Conservation (phyloP, 2,888 invertebrate species). For the Sphecodes monilicornis region DNA sequence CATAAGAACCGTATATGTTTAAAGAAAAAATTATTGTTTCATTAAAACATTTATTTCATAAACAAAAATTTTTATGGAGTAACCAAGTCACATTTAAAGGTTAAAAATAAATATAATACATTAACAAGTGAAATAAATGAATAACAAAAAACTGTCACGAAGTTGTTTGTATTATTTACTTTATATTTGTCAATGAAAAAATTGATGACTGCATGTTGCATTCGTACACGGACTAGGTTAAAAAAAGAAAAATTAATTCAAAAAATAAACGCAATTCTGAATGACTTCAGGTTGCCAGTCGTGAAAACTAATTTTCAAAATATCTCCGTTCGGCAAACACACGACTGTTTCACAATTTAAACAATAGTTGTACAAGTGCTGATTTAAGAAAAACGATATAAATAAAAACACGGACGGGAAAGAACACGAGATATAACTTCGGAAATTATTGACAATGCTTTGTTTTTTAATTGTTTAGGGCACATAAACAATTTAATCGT, state of each 20-base stretch:
- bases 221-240: slow-evolving; percentile 9
- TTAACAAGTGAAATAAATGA: not conserved
- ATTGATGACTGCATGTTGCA: not conserved
- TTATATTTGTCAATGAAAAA: not conserved
- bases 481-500: slow-evolving; percentile 43
- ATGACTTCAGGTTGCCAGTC: slow-evolving; percentile 11
- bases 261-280: slow-evolving; percentile 7
- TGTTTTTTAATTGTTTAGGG: slow-evolving; percentile 37
- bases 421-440: slow-evolving; percentile 27
- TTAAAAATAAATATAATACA: slow-evolving; percentile 3
- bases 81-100: not conserved
- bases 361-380: slow-evolving; percentile 26
- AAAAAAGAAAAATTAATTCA: not conserved
- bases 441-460: slow-evolving; percentile 33
- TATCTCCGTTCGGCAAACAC: not conserved
- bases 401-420: slow-evolving; percentile 22
- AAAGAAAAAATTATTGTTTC: not conserved
- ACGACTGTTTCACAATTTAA: slow-evolving; percentile 8
- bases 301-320: not conserved
- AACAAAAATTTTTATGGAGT: not conserved
- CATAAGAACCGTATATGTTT: not conserved
- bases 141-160: not conserved
- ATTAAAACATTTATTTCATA: not conserved
- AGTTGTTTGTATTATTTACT: not conserved
- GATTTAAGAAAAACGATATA: slow-evolving; percentile 20